Evolutionary conservation across 2,113 vertebrate species (phyloP).

Genomic region (Bagarius yarrelli): DNA sequence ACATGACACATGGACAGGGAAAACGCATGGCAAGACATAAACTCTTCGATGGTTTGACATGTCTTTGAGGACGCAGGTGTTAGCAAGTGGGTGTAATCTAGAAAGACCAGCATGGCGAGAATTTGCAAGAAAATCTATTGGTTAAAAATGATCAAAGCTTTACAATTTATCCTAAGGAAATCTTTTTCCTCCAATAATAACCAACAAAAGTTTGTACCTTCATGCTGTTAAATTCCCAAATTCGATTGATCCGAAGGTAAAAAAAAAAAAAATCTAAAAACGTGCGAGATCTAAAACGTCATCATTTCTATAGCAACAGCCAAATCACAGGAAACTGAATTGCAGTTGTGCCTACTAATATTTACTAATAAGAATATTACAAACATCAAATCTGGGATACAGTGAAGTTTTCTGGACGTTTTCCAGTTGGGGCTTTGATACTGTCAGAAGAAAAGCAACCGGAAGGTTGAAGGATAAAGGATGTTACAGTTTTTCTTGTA

Average conservation of each 20-base stretch:
- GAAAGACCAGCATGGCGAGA: neutral
- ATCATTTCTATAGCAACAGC: neutral
- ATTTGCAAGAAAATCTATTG: neutral
- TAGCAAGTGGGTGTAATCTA: neutral
- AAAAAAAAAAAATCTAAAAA: no score
- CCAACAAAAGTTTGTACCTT: neutral
- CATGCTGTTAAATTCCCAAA: neutral
- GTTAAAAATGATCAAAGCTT: neutral
- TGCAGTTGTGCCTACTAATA: neutral
- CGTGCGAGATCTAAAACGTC: no score
- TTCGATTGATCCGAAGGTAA: neutral
- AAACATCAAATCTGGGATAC: neutral
- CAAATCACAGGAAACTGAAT: neutral
- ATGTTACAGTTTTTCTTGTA: neutral
- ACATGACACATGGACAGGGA: no score
- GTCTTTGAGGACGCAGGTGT: no score
- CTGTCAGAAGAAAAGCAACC: neutral
- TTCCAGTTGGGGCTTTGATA: neutral
- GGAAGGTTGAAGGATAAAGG: neutral
- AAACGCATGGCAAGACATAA: no score
- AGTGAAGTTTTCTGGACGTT: neutral
- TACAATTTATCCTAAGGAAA: neutral
- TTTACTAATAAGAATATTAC: neutral
- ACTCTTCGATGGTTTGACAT: no score
- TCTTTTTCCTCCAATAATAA: no score